Evolutionary conservation across 2,888 invertebrate species (phyloP).

Genomic region (Biston betularia): DNA sequence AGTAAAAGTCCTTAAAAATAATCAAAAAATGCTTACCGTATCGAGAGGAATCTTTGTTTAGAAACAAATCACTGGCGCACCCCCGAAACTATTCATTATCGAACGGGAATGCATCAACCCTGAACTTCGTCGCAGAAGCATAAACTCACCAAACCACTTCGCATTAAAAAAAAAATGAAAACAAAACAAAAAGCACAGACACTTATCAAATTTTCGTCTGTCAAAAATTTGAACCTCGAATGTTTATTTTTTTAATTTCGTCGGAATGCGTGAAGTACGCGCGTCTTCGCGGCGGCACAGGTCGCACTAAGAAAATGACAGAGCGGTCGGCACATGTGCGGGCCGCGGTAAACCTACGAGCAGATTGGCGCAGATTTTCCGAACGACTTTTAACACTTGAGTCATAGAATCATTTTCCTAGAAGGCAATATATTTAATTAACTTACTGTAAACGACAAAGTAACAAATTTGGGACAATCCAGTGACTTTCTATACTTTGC

Average conservation of each 20-base stretch:
- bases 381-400: slow-evolving; percentile 31
- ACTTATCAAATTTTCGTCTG: slow-evolving; percentile 55
- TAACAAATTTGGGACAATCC: not conserved
- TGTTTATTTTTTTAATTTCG: slow-evolving; percentile 52
- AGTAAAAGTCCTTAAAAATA: not conserved
- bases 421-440: slow-evolving; percentile 29
- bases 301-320: slow-evolving; percentile 85
- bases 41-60: slow-evolving; percentile 41
- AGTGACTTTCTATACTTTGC: not conserved
- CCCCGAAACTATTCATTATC: slow-evolving; percentile 70
- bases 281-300: slow-evolving; percentile 75
- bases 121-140: slow-evolving; percentile 81
- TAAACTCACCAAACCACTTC: slow-evolving; percentile 63
- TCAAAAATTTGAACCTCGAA: slow-evolving; percentile 49
- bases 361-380: slow-evolving; percentile 62
- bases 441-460: slow-evolving; percentile 28
- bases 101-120: slow-evolving; percentile 83
- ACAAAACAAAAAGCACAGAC: slow-evolving; percentile 57
- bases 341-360: slow-evolving; percentile 64
- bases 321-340: slow-evolving; percentile 83
- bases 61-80: slow-evolving; percentile 47
- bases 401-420: not conserved
- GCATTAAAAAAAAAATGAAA: slow-evolving; percentile 52
- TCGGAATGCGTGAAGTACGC: slow-evolving; percentile 60
- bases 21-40: slow-evolving; percentile 37